Base-by-base conservation (phyloP, 2,888 invertebrate species). In the Lasioglossum malachurum region DNA sequence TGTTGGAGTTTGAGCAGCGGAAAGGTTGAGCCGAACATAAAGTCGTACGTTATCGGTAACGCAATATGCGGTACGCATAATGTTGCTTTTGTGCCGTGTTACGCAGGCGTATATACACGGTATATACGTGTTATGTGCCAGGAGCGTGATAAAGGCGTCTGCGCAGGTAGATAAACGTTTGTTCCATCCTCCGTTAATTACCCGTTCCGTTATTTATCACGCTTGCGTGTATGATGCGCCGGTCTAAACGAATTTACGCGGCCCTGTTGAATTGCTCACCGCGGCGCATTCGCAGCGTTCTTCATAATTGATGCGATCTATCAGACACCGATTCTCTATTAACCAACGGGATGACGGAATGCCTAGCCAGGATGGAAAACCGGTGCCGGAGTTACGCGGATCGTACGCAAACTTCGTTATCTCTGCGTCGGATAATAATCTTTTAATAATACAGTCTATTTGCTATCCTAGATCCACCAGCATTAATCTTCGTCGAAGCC, bases 131-230 rank as follows among this genome's bases (percentile, higher is more conserved):
- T 76, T 86, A 73, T 78, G 83, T 74, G 71, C 57, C 80, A 38
- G 76, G 31, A 44, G 71, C 85, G 87, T 85, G 90, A 91, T 91
- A 91, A 91, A 91, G 91, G 91, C 90, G 91, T 89, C 91, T 89
- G 90, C 83, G 83, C 82, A 90, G 89, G 87, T 78, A 91, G 90
- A 91, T 91, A 91, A 91, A 91, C 89, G 90, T 88, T 90, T 86
- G 85, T 87, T 82, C 90, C 85, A 80, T 89, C 85, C 90, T 90
- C 86, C 91, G 91, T 91, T 91, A 91, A 91, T 91, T 91, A 91
- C 86, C 86, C 88, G 78, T 88, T 89, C 74, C 82, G 88, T 89
- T 91, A 91, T 91, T 91, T 91, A 91, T 90, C 91, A 80, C 53
- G 83, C 78, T 77, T 71, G 35, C 82, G 77, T 87, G 86, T 91